Percentiles rank a stretch among this genome's conserved stretches.
phyloP scores from a whole-genome alignment of 1,140 invertebrate species.

The Papilio helenus region DNA sequence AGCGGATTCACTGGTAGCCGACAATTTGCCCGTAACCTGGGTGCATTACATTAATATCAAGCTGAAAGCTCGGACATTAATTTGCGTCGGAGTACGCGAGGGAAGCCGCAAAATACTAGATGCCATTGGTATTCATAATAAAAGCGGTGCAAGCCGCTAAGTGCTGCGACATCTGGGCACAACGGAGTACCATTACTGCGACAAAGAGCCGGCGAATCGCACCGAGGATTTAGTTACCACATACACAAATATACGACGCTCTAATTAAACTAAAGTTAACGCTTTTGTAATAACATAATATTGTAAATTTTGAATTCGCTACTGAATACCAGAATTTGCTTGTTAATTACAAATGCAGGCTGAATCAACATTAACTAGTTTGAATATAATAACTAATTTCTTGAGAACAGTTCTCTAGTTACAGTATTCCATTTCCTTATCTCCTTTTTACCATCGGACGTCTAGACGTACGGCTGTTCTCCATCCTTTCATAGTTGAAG shows the following conservation, averaged over 20 bases:
- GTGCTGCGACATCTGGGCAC: constrained; percentile 78
- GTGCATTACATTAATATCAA: constrained; percentile 82
- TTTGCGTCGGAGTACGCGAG: constrained; percentile 75
- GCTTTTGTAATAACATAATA: constrained; percentile 8
- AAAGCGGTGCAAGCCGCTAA: constrained; percentile 78
- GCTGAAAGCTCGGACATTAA: constrained; percentile 80
- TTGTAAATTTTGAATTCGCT: not conserved
- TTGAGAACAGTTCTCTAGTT: too few species aligned
- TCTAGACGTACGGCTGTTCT: too few species aligned
- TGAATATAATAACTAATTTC: too few species aligned
- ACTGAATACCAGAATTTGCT: not conserved
- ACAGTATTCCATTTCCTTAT: too few species aligned
- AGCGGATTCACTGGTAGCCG: constrained; percentile 71
- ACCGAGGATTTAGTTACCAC: constrained; percentile 44
- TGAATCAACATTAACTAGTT: not conserved
- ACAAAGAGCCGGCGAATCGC: constrained; percentile 71
- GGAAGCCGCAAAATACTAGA: constrained; percentile 80
- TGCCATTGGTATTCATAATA: constrained; percentile 81
- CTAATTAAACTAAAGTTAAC: constrained; percentile 42
- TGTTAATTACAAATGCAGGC: not conserved
- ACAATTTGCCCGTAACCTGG: constrained; percentile 78
- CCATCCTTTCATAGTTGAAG: too few species aligned
- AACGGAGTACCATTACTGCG: constrained; percentile 75
- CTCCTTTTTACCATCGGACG: too few species aligned
- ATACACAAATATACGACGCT: constrained; percentile 37